A percentile compares a stretch with the other conserved stretches of the same genome.
These are phyloP conservation scores for Corydoras sp. DNA, from an alignment of 2,113 vertebrate genomes.

Conservation along the genomic window DNA sequence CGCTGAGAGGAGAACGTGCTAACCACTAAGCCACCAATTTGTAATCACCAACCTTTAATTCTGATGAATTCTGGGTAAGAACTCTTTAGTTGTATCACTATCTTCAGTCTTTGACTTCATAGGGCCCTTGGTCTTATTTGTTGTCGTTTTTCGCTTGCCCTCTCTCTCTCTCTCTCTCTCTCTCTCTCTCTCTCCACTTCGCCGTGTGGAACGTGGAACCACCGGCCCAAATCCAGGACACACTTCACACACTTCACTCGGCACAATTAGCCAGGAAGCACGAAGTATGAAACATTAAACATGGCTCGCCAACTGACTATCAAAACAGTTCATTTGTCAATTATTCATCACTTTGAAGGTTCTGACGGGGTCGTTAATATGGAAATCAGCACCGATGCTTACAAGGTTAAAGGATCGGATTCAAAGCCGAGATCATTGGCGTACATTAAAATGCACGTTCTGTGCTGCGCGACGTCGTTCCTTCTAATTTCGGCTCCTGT, in stretches of 20 bases:
- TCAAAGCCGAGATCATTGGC: constrained; percentile 75
- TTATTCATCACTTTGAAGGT: constrained; percentile 98
- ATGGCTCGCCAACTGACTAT: constrained; percentile 89
- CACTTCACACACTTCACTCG: constrained; percentile 80
- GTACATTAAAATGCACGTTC: constrained; percentile 39
- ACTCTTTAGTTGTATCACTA: too few relatives aligned
- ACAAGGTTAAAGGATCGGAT: constrained; percentile 94
- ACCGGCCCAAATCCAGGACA: constrained; percentile 77
- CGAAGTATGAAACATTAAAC: constrained; percentile 93
- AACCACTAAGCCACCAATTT: too few relatives aligned
- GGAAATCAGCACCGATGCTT: constrained; percentile 96
- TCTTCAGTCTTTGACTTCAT: too few relatives aligned
- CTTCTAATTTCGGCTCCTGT: constrained; percentile 34
- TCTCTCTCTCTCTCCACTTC: background rate
- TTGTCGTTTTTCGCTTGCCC: too few relatives aligned
- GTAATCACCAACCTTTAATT: too few relatives aligned
- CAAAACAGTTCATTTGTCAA: constrained; percentile 99
- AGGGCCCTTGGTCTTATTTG: too few relatives aligned
- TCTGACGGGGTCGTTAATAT: constrained; percentile 98
- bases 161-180: too few relatives aligned
- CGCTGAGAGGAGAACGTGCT: too few relatives aligned
- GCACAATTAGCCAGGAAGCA: constrained; percentile 93
- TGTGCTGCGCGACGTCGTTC: constrained; percentile 34
- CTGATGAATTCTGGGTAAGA: too few relatives aligned
- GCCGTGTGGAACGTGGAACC: constrained; percentile 36